Percentiles rank a stretch among this genome's conserved stretches.
These are phyloP conservation scores for Dromiciops gliroides DNA, from an alignment of 2,113 vertebrate species.

Conservation along the genomic window DNA sequence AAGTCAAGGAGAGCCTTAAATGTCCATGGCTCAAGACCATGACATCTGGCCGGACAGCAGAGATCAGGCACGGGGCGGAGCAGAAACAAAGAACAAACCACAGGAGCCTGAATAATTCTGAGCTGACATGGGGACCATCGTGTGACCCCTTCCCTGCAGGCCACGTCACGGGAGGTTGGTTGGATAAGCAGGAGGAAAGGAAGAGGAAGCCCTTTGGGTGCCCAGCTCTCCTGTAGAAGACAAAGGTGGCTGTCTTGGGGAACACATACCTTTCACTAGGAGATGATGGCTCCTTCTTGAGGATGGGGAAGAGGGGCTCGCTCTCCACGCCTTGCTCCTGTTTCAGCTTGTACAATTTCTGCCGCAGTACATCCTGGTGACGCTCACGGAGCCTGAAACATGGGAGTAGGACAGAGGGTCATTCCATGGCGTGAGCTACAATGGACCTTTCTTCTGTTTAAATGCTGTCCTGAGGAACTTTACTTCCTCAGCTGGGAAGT, in stretches of 20 bases:
- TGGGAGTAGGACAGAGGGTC: background rate
- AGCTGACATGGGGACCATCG: background rate
- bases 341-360: constrained; percentile 97
- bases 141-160: background rate
- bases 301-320: constrained; percentile 94
- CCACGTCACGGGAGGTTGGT: background rate
- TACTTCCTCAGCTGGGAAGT: background rate
- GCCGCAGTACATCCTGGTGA: constrained; percentile 96
- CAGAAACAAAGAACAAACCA: background rate
- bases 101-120: background rate
- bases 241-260: no score
- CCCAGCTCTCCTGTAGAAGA: background rate
- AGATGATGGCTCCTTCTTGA: constrained; percentile 87
- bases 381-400: constrained; percentile 91
- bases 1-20: background rate
- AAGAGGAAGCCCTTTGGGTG: background rate
- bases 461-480: background rate
- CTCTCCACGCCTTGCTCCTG: constrained; percentile 98
- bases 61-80: background rate
- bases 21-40: background rate
- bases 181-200: background rate
- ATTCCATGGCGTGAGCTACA: background rate
- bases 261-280: constrained; percentile 77
- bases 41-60: no score
- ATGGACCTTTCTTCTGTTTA: background rate